Evolutionary conservation across 2,797 vertebrate species (phyloP).

Genomic region (Knipowitschia caucasica): DNA sequence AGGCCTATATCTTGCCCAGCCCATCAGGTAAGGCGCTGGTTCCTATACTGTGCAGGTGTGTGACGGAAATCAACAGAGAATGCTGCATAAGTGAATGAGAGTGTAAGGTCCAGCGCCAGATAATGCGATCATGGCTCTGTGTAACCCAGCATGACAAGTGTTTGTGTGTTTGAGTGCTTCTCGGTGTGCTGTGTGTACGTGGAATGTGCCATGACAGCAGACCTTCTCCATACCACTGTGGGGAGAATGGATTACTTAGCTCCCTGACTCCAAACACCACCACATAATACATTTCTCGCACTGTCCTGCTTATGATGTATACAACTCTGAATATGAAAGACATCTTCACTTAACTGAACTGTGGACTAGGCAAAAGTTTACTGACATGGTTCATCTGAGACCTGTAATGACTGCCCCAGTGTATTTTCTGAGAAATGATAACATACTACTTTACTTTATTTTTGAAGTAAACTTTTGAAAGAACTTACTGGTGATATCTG

Average conservation of each 20-base stretch:
- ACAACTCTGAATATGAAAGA: slow-evolving; percentile 18
- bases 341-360: slow-evolving; percentile 8
- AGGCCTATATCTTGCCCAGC: slow-evolving; percentile 37
- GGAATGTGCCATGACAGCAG: slow-evolving; percentile 61
- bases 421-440: too few relatives aligned
- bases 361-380: slow-evolving; percentile 2
- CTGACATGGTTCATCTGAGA: not conserved
- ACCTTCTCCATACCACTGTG: slow-evolving; percentile 84
- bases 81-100: slow-evolving; percentile 96
- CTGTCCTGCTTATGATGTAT: slow-evolving; percentile 16
- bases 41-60: slow-evolving; percentile 58
- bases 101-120: slow-evolving; percentile 92
- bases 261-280: slow-evolving; percentile 55
- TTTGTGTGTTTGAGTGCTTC: slow-evolving; percentile 60
- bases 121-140: slow-evolving; percentile 98
- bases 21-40: slow-evolving; percentile 53
- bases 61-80: slow-evolving; percentile 92
- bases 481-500: too few relatives aligned
- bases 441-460: too few relatives aligned
- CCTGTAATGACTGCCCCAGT: not conserved
- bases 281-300: slow-evolving; percentile 37
- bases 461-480: too few relatives aligned
- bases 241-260: slow-evolving; percentile 95
- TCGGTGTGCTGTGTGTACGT: slow-evolving; percentile 44
- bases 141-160: slow-evolving; percentile 94